These are phyloP conservation scores for Eidolon dupreanum DNA, from an alignment of 2,797 vertebrate genomes.

Conservation along the genomic window DNA sequence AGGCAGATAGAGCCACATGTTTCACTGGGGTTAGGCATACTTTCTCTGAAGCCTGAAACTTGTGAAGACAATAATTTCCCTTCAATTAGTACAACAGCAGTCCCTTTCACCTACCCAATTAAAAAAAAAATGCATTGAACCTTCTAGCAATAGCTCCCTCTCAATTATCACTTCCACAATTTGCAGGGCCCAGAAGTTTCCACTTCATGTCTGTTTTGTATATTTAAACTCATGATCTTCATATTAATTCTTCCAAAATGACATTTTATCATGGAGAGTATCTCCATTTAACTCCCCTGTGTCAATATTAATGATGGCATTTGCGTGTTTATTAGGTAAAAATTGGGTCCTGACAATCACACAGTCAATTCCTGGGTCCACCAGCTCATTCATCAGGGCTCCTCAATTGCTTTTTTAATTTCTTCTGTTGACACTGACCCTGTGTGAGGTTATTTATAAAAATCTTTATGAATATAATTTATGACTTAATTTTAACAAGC, in stretches of 20 bases:
- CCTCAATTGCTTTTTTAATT: conserved; percentile 74
- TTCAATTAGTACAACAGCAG: not conserved
- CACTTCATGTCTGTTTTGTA: not conserved
- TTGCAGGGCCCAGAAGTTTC: conserved; percentile 3
- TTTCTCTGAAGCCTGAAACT: not conserved
- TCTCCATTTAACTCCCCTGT: conserved; percentile 63
- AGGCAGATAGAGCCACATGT: not conserved
- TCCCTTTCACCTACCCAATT: not conserved
- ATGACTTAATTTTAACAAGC: conserved; percentile 76
- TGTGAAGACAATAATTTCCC: not conserved
- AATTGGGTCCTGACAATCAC: conserved; percentile 64
- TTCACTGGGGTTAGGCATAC: not conserved
- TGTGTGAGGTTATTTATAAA: conserved; percentile 69
- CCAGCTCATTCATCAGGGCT: conserved; percentile 45
- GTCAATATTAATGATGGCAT: conserved; percentile 63
- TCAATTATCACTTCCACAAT: conserved; percentile 32
- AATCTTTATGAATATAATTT: conserved; percentile 70
- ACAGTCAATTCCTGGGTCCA: not conserved
- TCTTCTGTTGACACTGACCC: conserved; percentile 72
- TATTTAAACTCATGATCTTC: conserved; percentile 51
- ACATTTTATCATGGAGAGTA: conserved; percentile 65
- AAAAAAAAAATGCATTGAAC: not conserved
- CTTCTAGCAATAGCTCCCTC: conserved; percentile 41
- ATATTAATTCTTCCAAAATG: conserved; percentile 65
- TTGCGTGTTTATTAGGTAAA: conserved; percentile 67